These are phyloP conservation scores for Atherix ibis DNA, from an alignment of 2,888 invertebrate genomes.

Conservation along the genomic window DNA sequence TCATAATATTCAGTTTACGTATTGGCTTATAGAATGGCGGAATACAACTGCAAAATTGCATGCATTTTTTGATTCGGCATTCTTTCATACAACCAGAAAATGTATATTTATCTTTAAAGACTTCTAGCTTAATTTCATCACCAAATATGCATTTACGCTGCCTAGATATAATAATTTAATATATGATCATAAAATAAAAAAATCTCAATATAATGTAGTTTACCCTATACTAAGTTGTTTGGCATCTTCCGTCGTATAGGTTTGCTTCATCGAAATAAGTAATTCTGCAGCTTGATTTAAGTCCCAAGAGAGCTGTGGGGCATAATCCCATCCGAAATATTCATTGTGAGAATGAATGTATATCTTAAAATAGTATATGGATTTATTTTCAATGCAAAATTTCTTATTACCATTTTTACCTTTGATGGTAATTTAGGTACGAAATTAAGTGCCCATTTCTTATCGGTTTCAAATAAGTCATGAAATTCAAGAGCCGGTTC, in stretches of 20 bases:
- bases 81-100: conserved; percentile 59
- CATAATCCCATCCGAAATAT: conserved; percentile 49
- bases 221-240: conserved; percentile 42
- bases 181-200: not conserved
- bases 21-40: conserved; percentile 53
- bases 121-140: conserved; percentile 45
- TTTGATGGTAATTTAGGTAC: conserved; percentile 23
- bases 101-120: conserved; percentile 43
- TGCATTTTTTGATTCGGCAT: conserved; percentile 50
- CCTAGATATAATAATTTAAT: conserved; percentile 17
- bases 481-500: conserved; percentile 19
- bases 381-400: not conserved
- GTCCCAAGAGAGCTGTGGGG: conserved; percentile 55
- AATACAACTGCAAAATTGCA: conserved; percentile 49
- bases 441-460: conserved; percentile 30
- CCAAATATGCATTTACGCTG: conserved; percentile 59
- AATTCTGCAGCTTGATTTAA: conserved; percentile 27
- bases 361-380: conserved; percentile 17
- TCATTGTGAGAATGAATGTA: conserved; percentile 54
- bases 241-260: conserved; percentile 60
- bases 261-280: conserved; percentile 51
- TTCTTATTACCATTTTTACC: conserved; percentile 12
- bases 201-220: conserved; percentile 1
- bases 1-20: no score
- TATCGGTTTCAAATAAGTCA: conserved; percentile 32